Conservation (phyloP, 2,797 vertebrate genomes). For the Cebuella pygmaea region DNA sequence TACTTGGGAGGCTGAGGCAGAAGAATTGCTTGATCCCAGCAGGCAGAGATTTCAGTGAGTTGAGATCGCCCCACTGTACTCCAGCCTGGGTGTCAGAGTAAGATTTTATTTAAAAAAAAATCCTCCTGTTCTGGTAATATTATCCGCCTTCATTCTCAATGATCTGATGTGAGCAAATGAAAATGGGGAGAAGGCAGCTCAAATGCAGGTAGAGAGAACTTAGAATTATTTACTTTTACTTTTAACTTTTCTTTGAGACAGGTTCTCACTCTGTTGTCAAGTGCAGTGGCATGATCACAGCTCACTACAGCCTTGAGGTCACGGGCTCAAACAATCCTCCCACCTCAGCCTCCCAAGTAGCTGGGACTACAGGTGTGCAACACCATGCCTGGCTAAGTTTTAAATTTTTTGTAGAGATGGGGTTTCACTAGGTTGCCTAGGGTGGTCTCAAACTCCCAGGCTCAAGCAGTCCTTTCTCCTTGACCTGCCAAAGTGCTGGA, state of each 20-base stretch:
- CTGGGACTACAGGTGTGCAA: neutral
- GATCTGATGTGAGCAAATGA: neutral
- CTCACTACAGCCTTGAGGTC: neutral
- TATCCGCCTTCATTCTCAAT: neutral
- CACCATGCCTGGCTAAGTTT: neutral
- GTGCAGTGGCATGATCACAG: neutral
- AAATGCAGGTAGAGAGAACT: neutral
- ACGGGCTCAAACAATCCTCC: neutral
- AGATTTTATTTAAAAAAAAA: neutral
- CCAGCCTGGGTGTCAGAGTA: neutral
- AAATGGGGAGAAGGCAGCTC: neutral
- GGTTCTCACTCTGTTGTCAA: neutral
- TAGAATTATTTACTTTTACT: neutral
- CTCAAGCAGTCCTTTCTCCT: neutral
- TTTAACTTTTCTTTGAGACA: neutral
- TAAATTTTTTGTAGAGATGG: neutral
- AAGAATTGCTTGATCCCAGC: neutral
- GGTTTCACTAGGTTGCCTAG: neutral
- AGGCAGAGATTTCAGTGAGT: neutral
- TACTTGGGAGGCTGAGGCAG: neutral
- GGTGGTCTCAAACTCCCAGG: neutral
- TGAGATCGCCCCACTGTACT: neutral
- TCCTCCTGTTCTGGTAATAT: neutral
- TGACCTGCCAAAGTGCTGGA: neutral
- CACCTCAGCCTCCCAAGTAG: neutral